Conservation (phyloP, 2,113 vertebrate species). For the Ammodytes marinus region DNA sequence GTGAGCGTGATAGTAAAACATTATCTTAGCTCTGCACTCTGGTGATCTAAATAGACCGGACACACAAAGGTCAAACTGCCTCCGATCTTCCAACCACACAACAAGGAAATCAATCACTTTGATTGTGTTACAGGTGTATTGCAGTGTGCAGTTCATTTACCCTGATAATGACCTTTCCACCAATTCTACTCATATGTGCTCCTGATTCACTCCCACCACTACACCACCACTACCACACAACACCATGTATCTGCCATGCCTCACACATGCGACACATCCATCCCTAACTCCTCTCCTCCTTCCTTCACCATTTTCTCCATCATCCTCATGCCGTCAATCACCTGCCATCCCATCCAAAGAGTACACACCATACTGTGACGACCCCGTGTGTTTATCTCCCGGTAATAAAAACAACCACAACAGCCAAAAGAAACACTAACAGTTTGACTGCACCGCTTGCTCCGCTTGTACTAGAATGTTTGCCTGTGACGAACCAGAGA, state of each 20-base stretch:
- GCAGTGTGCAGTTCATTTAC: slow-evolving; percentile 10
- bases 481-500: slow-evolving; percentile 4
- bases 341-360: slow-evolving; percentile 81
- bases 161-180: slow-evolving; percentile 45
- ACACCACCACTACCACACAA: slow-evolving; percentile 15
- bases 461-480: background rate
- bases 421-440: slow-evolving; percentile 22
- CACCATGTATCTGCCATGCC: slow-evolving; percentile 30
- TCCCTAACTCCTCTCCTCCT: slow-evolving; percentile 71
- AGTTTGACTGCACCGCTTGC: slow-evolving; percentile 38
- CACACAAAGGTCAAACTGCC: slow-evolving; percentile 31
- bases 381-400: slow-evolving; percentile 80
- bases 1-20: background rate
- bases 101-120: slow-evolving; percentile 25
- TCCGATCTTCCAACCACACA: slow-evolving; percentile 7
- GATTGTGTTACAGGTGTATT: slow-evolving; percentile 10
- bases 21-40: background rate
- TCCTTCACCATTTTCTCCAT: slow-evolving; percentile 58
- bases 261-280: slow-evolving; percentile 53
- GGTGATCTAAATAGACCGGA: background rate
- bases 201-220: slow-evolving; percentile 12
- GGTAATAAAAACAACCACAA: slow-evolving; percentile 71
- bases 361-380: slow-evolving; percentile 83
- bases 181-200: slow-evolving; percentile 32
- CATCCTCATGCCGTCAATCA: slow-evolving; percentile 77